phyloP scores from a whole-genome alignment of 2,797 vertebrate species.

The Gastrophryne carolinensis region DNA sequence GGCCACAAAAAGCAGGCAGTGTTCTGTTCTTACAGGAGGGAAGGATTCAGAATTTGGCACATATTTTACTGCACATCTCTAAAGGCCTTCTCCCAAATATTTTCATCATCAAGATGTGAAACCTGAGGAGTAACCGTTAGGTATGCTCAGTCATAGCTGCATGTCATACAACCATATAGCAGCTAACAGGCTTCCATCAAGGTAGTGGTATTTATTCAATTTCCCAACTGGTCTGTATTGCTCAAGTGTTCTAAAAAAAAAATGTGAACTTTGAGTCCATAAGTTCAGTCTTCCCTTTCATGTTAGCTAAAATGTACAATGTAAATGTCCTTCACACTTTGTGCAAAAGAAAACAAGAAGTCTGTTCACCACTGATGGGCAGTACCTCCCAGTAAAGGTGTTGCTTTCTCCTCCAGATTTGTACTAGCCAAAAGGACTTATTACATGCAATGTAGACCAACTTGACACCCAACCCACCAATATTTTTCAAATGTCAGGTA shows the following conservation, averaged over 20 bases:
- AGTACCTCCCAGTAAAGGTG: conserved; percentile 7
- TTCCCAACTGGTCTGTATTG: conserved; percentile 39
- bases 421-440: neutral
- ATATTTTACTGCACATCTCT: conserved; percentile 55
- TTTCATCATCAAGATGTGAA: conserved; percentile 28
- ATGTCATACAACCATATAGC: conserved; percentile 2
- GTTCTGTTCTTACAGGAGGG: conserved; percentile 34
- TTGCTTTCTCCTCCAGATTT: neutral
- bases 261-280: conserved; percentile 27
- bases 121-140: conserved; percentile 28
- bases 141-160: conserved; percentile 26
- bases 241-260: conserved; percentile 40
- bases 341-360: conserved; percentile 21
- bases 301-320: conserved; percentile 11
- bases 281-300: conserved; percentile 17
- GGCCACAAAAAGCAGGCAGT: neutral
- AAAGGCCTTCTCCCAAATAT: conserved; percentile 53
- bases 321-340: conserved; percentile 23
- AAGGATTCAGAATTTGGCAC: conserved; percentile 59
- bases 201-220: conserved; percentile 20
- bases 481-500: neutral
- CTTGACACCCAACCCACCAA: neutral
- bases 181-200: conserved; percentile 16
- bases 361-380: neutral
- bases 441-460: neutral